Evolutionary conservation across 2,113 vertebrate species (phyloP).

Genomic region (Rynchops niger): DNA sequence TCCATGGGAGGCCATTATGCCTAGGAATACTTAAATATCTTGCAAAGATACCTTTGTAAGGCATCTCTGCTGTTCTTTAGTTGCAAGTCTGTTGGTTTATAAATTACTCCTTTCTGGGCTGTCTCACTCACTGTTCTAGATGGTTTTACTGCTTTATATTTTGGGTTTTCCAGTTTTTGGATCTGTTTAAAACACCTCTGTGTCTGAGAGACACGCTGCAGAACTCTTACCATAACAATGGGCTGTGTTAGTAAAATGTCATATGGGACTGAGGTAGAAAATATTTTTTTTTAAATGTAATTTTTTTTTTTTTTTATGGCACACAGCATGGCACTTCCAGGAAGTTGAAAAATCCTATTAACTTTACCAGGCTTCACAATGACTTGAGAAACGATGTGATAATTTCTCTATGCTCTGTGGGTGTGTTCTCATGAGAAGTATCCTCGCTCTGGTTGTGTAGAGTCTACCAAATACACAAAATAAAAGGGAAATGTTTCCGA

Average conservation of each 20-base stretch:
- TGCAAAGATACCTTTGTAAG: background rate
- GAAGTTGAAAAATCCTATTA: background rate
- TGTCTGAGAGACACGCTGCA: background rate
- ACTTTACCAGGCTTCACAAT: background rate
- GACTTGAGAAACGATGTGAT: background rate
- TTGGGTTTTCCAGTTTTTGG: background rate
- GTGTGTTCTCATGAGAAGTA: background rate
- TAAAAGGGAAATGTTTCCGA: background rate
- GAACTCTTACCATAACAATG: background rate
- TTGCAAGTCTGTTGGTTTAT: background rate
- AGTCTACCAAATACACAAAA: background rate
- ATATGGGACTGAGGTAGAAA: background rate
- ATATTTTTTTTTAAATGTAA: background rate
- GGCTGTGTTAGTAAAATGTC: background rate
- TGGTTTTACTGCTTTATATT: background rate
- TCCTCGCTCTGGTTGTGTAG: background rate
- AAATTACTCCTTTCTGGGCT: background rate
- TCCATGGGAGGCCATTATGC: rapidly evolving
- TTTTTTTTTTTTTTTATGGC: background rate
- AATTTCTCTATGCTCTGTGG: background rate
- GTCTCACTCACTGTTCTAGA: background rate
- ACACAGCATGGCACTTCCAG: background rate
- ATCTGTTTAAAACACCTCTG: background rate
- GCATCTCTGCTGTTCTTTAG: background rate
- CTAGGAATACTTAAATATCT: background rate